Base-by-base conservation (phyloP, 1,140 invertebrate species). In the Druon quercuslanigerum region DNA sequence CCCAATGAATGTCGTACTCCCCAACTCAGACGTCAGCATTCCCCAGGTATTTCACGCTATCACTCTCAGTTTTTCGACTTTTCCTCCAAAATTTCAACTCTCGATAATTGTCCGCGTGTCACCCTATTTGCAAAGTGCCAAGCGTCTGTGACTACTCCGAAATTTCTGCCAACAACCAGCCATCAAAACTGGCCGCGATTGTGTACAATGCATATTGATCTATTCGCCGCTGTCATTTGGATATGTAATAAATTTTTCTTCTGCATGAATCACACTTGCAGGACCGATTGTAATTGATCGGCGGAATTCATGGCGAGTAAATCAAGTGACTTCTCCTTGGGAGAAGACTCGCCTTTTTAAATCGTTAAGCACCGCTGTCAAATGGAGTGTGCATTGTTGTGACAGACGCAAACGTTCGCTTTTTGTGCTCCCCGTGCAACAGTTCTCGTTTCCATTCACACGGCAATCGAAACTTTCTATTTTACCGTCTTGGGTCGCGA, bases 191-290 rank as follows among this genome's bases (percentile, higher is more conserved):
- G 76, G 78, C 74, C 76, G 81, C 77, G 78, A 77, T 83, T 85
- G 83, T 88, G 82, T 84, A 86, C 87, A 84, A 84, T 87, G 82
- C 81, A 88, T 89, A 88, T 89, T 88, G 87, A 89, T 89, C 87
- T 89, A 84, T 85, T 82, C 81, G 79, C 83, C 80, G 78, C 81
- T 84, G 85, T 87, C 86, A 86, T 80, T 82, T 79, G 73, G 74
- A 80, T 46, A 56, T 76, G 50, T 46, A 14, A 19, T 50, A 73
- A 20, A n/a, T 75, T 75, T 54, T 52, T 40, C 20, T 46, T 12
- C 50, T 20, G 50, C 19, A 54, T 70, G 40, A 75, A 40, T 75
- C 50, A 25, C 50, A 20, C n/a, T 71, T 40, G 16, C 52, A 25
- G n/a, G 72, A 83, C 74, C 73, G 76, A 79, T 81, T 57, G 33